phyloP scores from a whole-genome alignment of 1,140 invertebrate genomes.

The Antheraea pernyi region DNA sequence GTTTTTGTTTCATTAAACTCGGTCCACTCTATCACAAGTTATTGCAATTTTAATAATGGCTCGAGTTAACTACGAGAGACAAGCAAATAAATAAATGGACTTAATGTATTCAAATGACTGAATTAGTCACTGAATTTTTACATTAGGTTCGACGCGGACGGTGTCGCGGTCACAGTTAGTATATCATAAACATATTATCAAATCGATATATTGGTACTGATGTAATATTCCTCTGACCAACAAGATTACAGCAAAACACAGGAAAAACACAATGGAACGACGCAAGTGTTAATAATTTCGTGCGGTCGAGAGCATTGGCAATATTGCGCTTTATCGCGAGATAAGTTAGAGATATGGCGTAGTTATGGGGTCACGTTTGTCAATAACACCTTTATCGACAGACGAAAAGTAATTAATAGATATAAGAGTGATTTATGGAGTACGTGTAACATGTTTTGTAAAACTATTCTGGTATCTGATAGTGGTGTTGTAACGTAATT shows the following conservation, averaged over 20 bases:
- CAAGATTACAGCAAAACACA: not conserved
- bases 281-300: slow-evolving; percentile 32
- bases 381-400: slow-evolving; percentile 28
- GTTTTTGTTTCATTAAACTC: too few relatives aligned
- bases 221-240: not conserved
- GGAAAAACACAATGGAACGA: slow-evolving; percentile 5
- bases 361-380: slow-evolving; percentile 19
- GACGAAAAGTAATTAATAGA: slow-evolving; percentile 24
- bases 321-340: slow-evolving; percentile 38
- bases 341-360: slow-evolving; percentile 25
- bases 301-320: slow-evolving; percentile 25
- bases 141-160: too few relatives aligned
- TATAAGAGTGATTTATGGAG: slow-evolving; percentile 21
- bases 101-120: too few relatives aligned
- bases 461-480: not conserved
- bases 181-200: too few relatives aligned
- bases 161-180: too few relatives aligned
- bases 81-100: too few relatives aligned
- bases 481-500: not conserved
- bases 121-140: too few relatives aligned
- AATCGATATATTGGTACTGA: too few relatives aligned
- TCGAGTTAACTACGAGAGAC: too few relatives aligned
- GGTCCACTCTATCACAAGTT: too few relatives aligned
- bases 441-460: slow-evolving; percentile 4
- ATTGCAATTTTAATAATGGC: too few relatives aligned